A percentile compares a stretch with the other conserved stretches of the same genome.
These are phyloP conservation scores for Enteromius fasciolatus DNA, from an alignment of 2,797 vertebrate species.

Conservation along the genomic window DNA sequence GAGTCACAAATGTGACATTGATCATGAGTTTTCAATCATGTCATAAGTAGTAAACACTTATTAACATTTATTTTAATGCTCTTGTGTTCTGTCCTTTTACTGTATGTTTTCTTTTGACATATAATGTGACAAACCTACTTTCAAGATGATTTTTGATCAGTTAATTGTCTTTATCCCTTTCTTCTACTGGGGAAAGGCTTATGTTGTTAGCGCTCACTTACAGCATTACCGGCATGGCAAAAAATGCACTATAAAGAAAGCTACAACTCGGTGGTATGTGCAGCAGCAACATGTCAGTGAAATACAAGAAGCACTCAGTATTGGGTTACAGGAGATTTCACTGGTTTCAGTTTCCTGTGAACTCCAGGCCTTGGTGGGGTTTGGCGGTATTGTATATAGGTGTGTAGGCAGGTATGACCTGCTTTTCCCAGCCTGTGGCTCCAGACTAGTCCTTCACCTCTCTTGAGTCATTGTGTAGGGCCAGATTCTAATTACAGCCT, in stretches of 20 bases:
- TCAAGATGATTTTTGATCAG: slow-evolving; percentile 44
- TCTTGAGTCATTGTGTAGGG: slow-evolving; percentile 54
- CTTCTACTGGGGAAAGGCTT: slow-evolving; percentile 14
- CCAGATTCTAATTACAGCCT: slow-evolving; percentile 60
- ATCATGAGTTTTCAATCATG: not conserved
- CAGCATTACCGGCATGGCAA: not conserved
- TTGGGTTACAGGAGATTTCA: slow-evolving; percentile 55
- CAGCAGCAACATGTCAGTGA: slow-evolving; percentile 39
- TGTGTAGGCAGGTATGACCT: slow-evolving; percentile 58
- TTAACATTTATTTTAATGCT: not conserved
- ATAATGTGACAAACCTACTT: slow-evolving; percentile 13
- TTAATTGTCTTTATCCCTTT: slow-evolving; percentile 37
- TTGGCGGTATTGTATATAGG: slow-evolving; percentile 54
- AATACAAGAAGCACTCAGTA: slow-evolving; percentile 40
- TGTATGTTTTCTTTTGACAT: not conserved
- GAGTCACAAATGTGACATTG: not conserved
- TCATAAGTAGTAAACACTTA: not conserved
- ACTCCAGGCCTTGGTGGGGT: slow-evolving; percentile 40
- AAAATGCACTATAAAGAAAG: not conserved
- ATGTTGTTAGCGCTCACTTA: slow-evolving; percentile 20
- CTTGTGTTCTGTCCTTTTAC: not conserved
- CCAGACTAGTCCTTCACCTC: slow-evolving; percentile 40
- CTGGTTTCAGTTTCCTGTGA: slow-evolving; percentile 57
- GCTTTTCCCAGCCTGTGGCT: slow-evolving; percentile 60
- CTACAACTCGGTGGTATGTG: not conserved